phyloP scores from a whole-genome alignment of 2,888 invertebrate species.

The Hirtodrosophila duncani region DNA sequence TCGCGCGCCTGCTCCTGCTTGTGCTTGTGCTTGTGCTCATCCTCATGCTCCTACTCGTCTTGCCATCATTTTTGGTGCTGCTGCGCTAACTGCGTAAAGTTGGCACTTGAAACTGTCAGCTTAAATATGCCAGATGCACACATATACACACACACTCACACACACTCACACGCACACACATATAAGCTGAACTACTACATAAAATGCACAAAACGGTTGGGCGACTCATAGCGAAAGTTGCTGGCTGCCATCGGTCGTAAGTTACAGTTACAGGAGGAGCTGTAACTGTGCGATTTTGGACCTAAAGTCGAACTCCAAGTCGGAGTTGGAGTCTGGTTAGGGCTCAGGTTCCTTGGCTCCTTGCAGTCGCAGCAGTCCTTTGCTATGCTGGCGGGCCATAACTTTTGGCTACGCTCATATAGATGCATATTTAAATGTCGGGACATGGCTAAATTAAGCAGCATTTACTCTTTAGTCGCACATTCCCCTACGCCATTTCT shows the following conservation, averaged over 20 bases:
- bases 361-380: no score
- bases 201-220: conserved; percentile 63
- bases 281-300: background rate
- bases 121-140: conserved; percentile 68
- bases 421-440: conserved; percentile 65
- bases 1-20: no score
- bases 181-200: conserved; percentile 39
- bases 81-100: conserved; percentile 70
- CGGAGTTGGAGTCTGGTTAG: background rate
- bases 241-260: conserved; percentile 56
- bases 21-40: no score
- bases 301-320: conserved; percentile 1
- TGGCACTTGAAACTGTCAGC: conserved; percentile 72
- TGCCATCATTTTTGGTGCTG: conserved; percentile 67
- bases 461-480: conserved; percentile 34
- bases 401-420: conserved; percentile 43
- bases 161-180: conserved; percentile 9
- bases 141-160: conserved; percentile 30
- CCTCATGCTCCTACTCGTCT: conserved; percentile 42
- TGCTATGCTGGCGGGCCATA: conserved; percentile 52
- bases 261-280: conserved; percentile 43
- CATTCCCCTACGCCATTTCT: conserved; percentile 37
- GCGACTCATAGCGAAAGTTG: conserved; percentile 65
- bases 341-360: conserved; percentile 36
- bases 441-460: conserved; percentile 45